A percentile compares a stretch with the other conserved stretches of the same genome.
These are phyloP conservation scores for Allolobophora icterica DNA, from an alignment of 2,888 invertebrate genomes.

Conservation along the genomic window DNA sequence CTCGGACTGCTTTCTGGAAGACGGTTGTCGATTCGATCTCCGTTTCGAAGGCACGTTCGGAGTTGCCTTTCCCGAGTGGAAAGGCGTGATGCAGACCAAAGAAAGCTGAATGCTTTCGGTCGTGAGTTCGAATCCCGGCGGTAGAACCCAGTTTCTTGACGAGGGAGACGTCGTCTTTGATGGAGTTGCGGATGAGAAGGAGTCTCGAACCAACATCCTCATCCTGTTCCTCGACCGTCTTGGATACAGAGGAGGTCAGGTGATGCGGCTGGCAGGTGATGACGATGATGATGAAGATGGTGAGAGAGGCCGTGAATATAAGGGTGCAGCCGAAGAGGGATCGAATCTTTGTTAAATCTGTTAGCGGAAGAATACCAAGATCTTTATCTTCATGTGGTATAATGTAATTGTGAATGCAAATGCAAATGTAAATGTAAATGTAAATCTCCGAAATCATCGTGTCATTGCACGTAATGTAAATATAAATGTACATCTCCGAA, in stretches of 20 bases:
- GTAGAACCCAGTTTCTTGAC: too few relatives aligned
- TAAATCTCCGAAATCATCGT: too few relatives aligned
- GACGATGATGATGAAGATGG: constrained; percentile 9
- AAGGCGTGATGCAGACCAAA: neutral
- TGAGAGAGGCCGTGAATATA: neutral
- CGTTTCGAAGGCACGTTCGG: constrained; percentile 9
- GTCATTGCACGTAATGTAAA: too few relatives aligned
- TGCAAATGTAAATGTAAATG: neutral
- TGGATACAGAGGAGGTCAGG: neutral
- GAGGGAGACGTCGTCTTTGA: neutral
- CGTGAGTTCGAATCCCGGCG: neutral
- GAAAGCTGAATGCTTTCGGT: neutral
- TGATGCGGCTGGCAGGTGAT: neutral
- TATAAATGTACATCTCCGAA: neutral
- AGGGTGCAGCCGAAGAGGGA: neutral
- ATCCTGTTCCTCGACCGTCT: neutral
- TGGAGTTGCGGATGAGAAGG: neutral
- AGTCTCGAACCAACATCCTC: neutral
- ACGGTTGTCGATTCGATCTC: neutral
- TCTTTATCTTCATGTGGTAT: neutral
- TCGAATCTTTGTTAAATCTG: neutral
- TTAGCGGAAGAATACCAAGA: too few relatives aligned
- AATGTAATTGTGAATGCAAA: neutral
- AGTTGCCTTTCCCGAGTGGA: neutral
- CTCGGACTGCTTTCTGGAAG: neutral